Evolutionary conservation across 2,113 vertebrate species (phyloP).

Genomic region (Chlorodrepanis virens): DNA sequence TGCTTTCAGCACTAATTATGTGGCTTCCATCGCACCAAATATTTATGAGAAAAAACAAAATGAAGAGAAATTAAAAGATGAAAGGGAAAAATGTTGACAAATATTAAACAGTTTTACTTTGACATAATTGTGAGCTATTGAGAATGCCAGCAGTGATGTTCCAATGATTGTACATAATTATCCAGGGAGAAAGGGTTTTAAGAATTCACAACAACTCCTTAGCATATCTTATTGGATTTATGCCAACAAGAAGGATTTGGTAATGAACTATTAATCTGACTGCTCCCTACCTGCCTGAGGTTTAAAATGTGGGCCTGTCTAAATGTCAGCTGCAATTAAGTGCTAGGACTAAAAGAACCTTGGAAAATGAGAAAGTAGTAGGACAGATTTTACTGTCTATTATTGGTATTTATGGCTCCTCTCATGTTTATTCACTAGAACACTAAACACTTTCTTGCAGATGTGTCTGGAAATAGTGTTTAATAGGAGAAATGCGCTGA

Average conservation of each 20-base stretch:
- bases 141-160: background rate
- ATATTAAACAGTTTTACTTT: background rate
- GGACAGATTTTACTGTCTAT: background rate
- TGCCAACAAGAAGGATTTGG: background rate
- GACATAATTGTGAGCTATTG: background rate
- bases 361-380: background rate
- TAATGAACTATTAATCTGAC: background rate
- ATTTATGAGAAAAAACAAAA: background rate
- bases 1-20: background rate
- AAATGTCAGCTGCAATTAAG: conserved; percentile 36
- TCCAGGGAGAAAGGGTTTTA: background rate
- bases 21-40: background rate
- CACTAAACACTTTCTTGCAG: background rate
- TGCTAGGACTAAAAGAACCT: background rate
- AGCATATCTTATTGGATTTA: conserved; percentile 1
- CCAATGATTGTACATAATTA: background rate
- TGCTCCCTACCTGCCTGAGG: background rate
- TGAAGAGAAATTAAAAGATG: background rate
- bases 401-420: background rate
- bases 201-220: conserved; percentile 9
- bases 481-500: background rate
- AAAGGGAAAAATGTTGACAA: conserved; percentile 16
- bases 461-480: background rate
- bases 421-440: background rate
- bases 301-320: background rate